Base-by-base conservation (phyloP, 2,113 vertebrate species). In the Siniperca chuatsi region DNA sequence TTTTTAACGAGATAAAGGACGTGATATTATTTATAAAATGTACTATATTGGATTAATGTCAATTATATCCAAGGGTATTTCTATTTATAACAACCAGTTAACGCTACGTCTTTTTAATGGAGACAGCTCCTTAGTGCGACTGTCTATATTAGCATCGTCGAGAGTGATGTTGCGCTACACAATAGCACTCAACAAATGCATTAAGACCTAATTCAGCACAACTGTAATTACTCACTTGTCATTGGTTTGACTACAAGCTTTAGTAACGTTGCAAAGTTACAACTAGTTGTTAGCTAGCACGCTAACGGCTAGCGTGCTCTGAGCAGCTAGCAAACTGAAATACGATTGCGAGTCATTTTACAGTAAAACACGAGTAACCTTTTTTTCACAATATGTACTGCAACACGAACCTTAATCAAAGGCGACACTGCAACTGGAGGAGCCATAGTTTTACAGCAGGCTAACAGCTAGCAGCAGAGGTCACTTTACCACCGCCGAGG, bases 401-500 rank as follows among this genome's bases (percentile, higher is more conserved):
- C 7, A 20, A 70, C 13, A 85, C 93, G 12, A 94, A 98, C 97
- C 97, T 98, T 98, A 85, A 99, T 98, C 2, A 99, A 89, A 46
- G 97, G 97, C 0, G 98, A 98, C 10, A 98, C 97, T 61, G 96
- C 95, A 35, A 98, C 97, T 1, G 97, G 97, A 6, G 97, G 96
- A 18, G 95, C 91, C 97, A 98, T 99, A 2, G 86, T 81, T 75
- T 42, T 23, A 37, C 11, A 48, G 66, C 65, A 76, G 71, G 35
- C 11, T 81, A 42, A 65, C 71, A 37, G 60, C 33, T 85, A 69
- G 68, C 88, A 42, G 12, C 92, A 96, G 94, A 95, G 95, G 95
- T 96, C 86, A 95, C 94, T 94, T 92, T 69, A 84, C 0, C 50
- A 46, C 15, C 73, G 81, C 75, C 54, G 74, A 83, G 84, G 82